phyloP scores from a whole-genome alignment of 2,113 vertebrate species.

The Sylvietta virens region DNA sequence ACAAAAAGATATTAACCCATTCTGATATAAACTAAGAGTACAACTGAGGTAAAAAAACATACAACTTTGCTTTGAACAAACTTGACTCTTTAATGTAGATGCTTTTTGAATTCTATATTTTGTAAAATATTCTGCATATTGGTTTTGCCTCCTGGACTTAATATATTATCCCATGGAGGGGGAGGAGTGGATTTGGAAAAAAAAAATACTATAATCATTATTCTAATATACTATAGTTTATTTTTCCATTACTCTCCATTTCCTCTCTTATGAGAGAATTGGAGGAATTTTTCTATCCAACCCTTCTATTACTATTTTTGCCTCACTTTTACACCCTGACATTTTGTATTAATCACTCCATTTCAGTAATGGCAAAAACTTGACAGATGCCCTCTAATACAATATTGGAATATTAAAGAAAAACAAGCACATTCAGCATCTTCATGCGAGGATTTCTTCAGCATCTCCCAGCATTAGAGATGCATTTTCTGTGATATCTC shows the following conservation, averaged over 20 bases:
- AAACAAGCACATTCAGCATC: neutral
- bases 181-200: neutral
- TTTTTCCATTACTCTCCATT: neutral
- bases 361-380: neutral
- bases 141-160: neutral
- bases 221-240: neutral
- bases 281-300: neutral
- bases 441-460: neutral
- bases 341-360: neutral
- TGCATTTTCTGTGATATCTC: neutral
- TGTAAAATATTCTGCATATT: neutral
- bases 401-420: neutral
- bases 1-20: neutral
- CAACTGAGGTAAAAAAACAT: neutral
- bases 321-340: neutral
- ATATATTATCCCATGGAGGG: neutral
- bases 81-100: neutral
- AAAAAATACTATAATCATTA: neutral
- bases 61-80: neutral
- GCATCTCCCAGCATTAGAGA: neutral
- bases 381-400: neutral
- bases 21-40: neutral
- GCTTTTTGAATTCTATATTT: neutral
- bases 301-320: neutral
- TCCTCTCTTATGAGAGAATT: neutral